phyloP scores from a whole-genome alignment of 2,888 invertebrate species.

The Perithous albicinctus region DNA sequence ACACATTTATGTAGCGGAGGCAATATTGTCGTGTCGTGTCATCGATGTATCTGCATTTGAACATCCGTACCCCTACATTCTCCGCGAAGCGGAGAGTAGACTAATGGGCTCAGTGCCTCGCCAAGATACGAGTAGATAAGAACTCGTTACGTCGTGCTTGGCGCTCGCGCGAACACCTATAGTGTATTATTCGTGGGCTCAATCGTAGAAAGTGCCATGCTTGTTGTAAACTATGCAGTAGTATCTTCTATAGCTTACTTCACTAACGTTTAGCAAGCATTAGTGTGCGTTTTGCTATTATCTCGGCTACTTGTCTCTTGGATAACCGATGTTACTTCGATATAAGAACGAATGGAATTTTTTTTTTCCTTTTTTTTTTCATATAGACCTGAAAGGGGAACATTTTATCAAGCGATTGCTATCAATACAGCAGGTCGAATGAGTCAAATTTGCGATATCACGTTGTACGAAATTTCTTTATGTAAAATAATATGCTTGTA shows the following conservation, averaged over 20 bases:
- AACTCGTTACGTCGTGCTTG: slow-evolving; percentile 53
- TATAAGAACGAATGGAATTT: neutral
- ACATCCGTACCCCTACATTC: slow-evolving; percentile 28
- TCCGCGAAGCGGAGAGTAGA: slow-evolving; percentile 14
- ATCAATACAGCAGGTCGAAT: neutral
- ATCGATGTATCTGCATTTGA: slow-evolving; percentile 39
- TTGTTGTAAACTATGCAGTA: neutral
- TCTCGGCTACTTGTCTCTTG: neutral
- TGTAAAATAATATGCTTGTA: too few species aligned
- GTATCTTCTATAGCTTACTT: neutral
- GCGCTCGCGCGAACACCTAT: neutral
- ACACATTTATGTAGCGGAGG: slow-evolving; percentile 3
- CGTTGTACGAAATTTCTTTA: too few species aligned
- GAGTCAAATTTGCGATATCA: neutral
- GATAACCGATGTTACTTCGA: neutral
- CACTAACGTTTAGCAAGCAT: neutral
- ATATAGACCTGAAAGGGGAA: too few species aligned
- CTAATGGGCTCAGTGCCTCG: slow-evolving; percentile 41
- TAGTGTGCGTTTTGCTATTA: neutral
- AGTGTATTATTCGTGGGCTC: slow-evolving; percentile 1
- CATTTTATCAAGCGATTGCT: neutral
- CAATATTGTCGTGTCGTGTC: slow-evolving; percentile 46
- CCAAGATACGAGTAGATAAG: slow-evolving; percentile 50
- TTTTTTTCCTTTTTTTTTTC: neutral
- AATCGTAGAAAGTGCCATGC: slow-evolving; percentile 46